Conservation (phyloP, 2,797 vertebrate genomes). For the Pangasius larnaudii region DNA sequence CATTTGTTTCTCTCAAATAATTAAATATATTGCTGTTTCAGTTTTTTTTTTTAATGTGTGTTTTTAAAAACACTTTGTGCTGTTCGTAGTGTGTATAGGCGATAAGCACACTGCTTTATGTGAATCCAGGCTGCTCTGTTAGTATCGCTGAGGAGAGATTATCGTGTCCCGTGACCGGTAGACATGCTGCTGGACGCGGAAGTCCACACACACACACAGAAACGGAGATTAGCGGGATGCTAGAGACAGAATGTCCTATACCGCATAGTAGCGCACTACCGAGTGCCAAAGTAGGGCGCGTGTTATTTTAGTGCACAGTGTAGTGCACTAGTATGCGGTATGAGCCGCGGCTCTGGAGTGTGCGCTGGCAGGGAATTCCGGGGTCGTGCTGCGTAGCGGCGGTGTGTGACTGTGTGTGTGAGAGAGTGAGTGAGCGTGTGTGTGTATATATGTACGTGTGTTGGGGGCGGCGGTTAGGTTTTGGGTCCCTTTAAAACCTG, state of each 20-base stretch:
- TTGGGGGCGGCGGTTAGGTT: background rate
- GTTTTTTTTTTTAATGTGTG: background rate
- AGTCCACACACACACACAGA: slow-evolving; percentile 38
- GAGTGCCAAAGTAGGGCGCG: background rate
- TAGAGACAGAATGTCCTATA: slow-evolving; percentile 8
- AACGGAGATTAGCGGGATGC: slow-evolving; percentile 4
- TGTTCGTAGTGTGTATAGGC: background rate
- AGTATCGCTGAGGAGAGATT: slow-evolving; percentile 12
- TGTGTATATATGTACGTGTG: background rate
- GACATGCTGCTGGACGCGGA: slow-evolving; percentile 63
- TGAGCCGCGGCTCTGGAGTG: slow-evolving; percentile 44
- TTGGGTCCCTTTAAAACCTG: slow-evolving; percentile 72
- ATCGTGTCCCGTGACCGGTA: slow-evolving; percentile 49
- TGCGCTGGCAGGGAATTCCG: slow-evolving; percentile 81
- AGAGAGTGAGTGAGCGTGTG: background rate
- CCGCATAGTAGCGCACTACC: background rate
- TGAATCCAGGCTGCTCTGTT: background rate
- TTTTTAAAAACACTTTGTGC: too few species aligned
- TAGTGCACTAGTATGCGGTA: background rate
- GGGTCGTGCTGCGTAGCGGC: slow-evolving; percentile 67
- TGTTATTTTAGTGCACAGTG: background rate
- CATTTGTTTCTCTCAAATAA: background rate
- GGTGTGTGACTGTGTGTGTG: slow-evolving; percentile 9
- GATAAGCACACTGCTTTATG: background rate
- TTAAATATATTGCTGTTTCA: background rate